Base-by-base conservation (phyloP, 2,797 vertebrate species). In the Rallus crepitans region DNA sequence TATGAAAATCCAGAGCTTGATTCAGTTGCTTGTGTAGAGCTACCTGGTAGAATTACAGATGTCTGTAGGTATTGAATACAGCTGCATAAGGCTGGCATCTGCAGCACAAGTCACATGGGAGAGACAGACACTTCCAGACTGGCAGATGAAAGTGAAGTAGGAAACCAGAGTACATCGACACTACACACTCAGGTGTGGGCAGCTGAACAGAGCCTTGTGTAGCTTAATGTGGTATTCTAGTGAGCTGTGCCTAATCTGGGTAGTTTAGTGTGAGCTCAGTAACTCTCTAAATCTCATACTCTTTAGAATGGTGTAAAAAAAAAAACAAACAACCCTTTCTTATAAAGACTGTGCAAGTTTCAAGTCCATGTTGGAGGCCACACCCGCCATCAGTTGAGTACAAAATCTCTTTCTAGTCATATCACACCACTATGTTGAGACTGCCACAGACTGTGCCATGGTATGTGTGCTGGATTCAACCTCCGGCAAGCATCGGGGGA, bases 301-400 rank as follows among this genome's bases (percentile, higher is more conserved):
- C 30, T 63, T 64, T n/a, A 42, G 40, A 76, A 76, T 56, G 18
- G 9, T 18, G 37, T 3, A 8, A 30, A 11, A 28, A 81, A 76
- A 19, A 1, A n/a, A n/a, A n/a, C n/a, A n/a, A n/a, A n/a, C 37
- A 3, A 1, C 18, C 2, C 23, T 31, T 55, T 52, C 7, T 56
- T 13, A 31, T 27, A 61, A 53, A 18, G 15, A n/a, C 16, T 24
- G 8, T 42, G 35, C 24, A 13, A 8, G 13, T 55, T 60, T 60
- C 53, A 56, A 73, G 33, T 31, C 55, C 48, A 50, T 28, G 11
- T 37, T 53, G 23, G 35, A 68, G 30, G 2, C 7, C 66, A 66
- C 8, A 35, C 7, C 15, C 16, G 66, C 20, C 24, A 45, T 25
- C 27, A 35, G 21, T 5, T 53, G 37, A 35, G 6, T 47, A 27